Conservation (phyloP, 2,797 vertebrate genomes). For the Basileuterus tristriatus region DNA sequence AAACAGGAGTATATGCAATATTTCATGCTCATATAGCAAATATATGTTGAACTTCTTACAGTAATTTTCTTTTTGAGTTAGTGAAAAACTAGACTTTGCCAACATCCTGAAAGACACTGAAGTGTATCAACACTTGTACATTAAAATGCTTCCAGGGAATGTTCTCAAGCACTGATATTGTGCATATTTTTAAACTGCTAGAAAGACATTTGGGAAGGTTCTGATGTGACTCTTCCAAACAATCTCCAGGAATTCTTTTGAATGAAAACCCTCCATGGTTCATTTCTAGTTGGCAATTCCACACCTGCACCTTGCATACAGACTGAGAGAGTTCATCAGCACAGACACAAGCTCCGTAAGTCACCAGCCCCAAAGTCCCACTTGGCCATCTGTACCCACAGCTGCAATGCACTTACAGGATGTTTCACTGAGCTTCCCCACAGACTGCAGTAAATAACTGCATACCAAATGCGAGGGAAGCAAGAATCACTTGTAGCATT, state of each 20-base stretch:
- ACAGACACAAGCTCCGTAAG: background rate
- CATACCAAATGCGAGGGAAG: background rate
- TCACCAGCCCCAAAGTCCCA: background rate
- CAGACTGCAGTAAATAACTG: fast-evolving
- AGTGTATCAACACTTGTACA: background rate
- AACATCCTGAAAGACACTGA: background rate
- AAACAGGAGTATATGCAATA: background rate
- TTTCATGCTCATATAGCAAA: background rate
- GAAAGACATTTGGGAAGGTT: background rate
- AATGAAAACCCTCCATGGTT: background rate
- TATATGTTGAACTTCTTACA: background rate
- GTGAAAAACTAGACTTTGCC: background rate
- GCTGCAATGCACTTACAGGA: background rate
- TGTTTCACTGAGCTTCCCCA: background rate
- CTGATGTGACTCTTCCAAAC: background rate
- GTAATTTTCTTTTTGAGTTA: background rate
- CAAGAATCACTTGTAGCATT: background rate
- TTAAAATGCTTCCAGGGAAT: background rate
- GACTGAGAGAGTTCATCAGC: background rate
- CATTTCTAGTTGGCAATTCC: background rate
- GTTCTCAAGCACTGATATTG: background rate
- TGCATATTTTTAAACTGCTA: background rate
- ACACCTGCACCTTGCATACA: fast-evolving
- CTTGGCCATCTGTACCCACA: background rate
- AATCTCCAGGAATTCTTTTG: background rate